Evolutionary conservation across 2,113 vertebrate species (phyloP).

Genomic region (Vicugna pacos): DNA sequence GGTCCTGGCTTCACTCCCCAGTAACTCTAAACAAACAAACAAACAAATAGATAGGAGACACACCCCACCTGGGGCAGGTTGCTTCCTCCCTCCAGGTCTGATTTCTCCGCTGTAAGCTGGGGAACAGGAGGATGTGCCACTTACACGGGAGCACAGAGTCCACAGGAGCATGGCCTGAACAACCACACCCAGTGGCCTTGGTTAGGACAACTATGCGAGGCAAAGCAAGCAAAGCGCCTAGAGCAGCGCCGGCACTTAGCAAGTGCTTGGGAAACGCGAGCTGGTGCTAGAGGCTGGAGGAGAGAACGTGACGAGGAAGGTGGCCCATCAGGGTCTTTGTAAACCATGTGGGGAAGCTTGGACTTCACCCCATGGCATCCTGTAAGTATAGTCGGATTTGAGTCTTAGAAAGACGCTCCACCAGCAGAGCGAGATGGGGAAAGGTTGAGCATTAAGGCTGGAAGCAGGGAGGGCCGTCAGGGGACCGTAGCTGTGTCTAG

Average conservation of each 20-base stretch:
- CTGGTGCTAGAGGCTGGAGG: not conserved
- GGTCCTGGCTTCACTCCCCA: too few species aligned
- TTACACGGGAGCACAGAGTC: not conserved
- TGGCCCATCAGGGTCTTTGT: not conserved
- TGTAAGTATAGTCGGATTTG: not conserved
- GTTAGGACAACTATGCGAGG: not conserved
- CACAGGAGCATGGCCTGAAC: not conserved
- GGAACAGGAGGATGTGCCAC: not conserved
- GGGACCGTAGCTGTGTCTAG: not conserved
- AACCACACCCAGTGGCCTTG: not conserved
- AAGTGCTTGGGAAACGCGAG: not conserved
- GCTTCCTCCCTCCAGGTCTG: not conserved
- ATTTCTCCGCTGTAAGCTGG: not conserved
- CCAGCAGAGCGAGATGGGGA: not conserved
- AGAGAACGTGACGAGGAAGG: not conserved
- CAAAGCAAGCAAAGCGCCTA: not conserved
- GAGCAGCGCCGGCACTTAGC: not conserved
- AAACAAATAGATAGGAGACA: not conserved
- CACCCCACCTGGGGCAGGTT: not conserved
- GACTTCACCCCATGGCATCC: not conserved
- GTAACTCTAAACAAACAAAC: too few species aligned
- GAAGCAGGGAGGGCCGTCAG: not conserved
- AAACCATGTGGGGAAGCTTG: not conserved
- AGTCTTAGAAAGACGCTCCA: not conserved
- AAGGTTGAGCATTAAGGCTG: not conserved